Conservation (phyloP, 2,888 invertebrate species). For the Saturnia japonica region DNA sequence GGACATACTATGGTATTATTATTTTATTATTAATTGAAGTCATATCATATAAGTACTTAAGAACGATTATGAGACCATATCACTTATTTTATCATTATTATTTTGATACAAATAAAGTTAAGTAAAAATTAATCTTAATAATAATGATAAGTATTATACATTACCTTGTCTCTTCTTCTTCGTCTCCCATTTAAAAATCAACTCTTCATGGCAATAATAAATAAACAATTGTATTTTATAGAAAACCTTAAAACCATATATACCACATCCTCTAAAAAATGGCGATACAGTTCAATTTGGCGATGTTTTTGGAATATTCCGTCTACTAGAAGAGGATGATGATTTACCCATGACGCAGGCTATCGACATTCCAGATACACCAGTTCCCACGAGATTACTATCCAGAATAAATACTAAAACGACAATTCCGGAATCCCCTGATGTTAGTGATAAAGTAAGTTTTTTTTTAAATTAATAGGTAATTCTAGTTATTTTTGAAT, state of each 20-base stretch:
- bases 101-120: too few relatives aligned
- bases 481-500: neutral
- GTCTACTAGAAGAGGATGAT: slow-evolving; percentile 59
- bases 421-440: slow-evolving; percentile 70
- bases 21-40: too few relatives aligned
- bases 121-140: neutral
- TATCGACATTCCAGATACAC: slow-evolving; percentile 66
- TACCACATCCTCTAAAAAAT: slow-evolving; percentile 60
- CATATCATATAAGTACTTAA: neutral
- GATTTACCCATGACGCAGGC: slow-evolving; percentile 72
- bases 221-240: slow-evolving; percentile 37
- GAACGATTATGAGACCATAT: neutral
- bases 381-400: slow-evolving; percentile 42
- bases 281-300: slow-evolving; percentile 74
- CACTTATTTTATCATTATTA: too few relatives aligned
- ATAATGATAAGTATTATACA: neutral
- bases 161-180: neutral
- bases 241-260: slow-evolving; percentile 63
- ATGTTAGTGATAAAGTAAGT: slow-evolving; percentile 68
- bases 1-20: too few relatives aligned
- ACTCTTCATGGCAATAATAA: neutral
- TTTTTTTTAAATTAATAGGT: neutral
- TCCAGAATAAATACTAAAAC: slow-evolving; percentile 51
- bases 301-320: slow-evolving; percentile 67
- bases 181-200: neutral